A percentile compares a stretch with the other conserved stretches of the same genome.
phyloP scores from a whole-genome alignment of 35 echinoderm and acorn worm genomes.

The Hemicentrotus pulcherrimus region DNA sequence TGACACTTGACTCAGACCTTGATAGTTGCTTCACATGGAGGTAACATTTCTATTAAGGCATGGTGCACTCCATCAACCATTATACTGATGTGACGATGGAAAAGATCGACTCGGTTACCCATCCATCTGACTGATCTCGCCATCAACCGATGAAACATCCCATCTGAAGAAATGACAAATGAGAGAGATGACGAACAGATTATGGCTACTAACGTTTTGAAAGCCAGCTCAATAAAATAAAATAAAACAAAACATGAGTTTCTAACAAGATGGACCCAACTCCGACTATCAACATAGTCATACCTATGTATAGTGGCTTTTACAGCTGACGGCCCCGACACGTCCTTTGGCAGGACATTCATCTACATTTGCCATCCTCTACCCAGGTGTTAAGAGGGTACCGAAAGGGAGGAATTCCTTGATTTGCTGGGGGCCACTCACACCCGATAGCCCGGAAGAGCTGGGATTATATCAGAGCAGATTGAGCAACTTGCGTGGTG shows the following conservation, averaged over 20 bases:
- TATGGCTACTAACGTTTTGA: too few species aligned
- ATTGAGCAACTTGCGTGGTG: too few species aligned
- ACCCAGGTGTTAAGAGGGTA: too few species aligned
- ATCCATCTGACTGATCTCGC: conserved; percentile 53
- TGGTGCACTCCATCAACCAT: conserved; percentile 17
- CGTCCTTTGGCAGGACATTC: too few species aligned
- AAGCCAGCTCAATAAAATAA: not conserved
- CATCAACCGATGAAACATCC: conserved; percentile 62
- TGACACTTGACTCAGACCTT: not conserved
- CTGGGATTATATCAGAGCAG: too few species aligned
- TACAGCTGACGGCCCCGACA: too few species aligned
- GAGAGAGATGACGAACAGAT: not conserved
- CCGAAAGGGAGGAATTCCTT: too few species aligned
- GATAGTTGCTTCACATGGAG: conserved; percentile 13
- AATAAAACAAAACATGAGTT: not conserved
- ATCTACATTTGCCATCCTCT: too few species aligned
- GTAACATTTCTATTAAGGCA: conserved; percentile 20
- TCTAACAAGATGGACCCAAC: not conserved
- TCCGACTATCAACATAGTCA: too few species aligned
- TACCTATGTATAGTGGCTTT: too few species aligned
- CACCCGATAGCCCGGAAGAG: too few species aligned
- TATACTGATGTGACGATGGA: conserved; percentile 34
- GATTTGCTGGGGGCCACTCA: too few species aligned
- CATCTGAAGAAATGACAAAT: not conserved
- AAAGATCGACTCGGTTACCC: conserved; percentile 34